Conservation (phyloP, 53 echinoderm and acorn worm species). For the Mesocentrotus franciscanus region DNA sequence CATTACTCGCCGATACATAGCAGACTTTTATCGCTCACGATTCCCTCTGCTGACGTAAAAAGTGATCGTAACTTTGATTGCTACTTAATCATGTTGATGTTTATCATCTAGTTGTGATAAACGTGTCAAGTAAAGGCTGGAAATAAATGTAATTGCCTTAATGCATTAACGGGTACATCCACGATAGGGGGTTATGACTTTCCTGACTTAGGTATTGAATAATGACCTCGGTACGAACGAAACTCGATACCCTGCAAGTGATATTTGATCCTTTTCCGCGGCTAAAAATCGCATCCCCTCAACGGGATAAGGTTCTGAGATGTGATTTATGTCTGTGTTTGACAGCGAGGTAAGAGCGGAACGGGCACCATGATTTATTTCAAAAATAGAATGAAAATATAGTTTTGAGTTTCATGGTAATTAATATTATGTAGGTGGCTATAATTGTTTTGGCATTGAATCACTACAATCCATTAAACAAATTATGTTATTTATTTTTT, state of each 20-base stretch:
- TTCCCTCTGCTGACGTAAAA: not conserved
- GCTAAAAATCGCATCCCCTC: conserved; percentile 23
- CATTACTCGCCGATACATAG: not conserved
- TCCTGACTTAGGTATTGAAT: not conserved
- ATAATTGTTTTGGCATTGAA: not conserved
- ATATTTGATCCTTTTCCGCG: conserved; percentile 42
- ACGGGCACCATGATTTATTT: not conserved
- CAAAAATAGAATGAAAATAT: not conserved
- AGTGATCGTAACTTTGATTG: not conserved
- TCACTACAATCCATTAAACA: not conserved
- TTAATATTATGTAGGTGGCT: not conserved
- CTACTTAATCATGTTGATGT: not conserved
- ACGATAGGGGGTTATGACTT: not conserved
- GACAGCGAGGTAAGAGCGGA: not conserved
- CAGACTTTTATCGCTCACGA: not conserved
- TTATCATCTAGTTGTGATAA: not conserved
- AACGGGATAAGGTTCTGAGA: not conserved
- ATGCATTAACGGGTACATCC: not conserved
- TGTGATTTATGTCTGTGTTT: conserved; percentile 35
- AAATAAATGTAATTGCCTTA: conserved; percentile 4
- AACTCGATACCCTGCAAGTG: conserved; percentile 14
- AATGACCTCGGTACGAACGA: conserved; percentile 11
- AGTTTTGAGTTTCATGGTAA: not conserved
- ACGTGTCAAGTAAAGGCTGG: not conserved
- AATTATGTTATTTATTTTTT: not conserved